These are phyloP conservation scores for Bombus impatiens DNA, from an alignment of 1,140 invertebrate species.

Conservation along the genomic window DNA sequence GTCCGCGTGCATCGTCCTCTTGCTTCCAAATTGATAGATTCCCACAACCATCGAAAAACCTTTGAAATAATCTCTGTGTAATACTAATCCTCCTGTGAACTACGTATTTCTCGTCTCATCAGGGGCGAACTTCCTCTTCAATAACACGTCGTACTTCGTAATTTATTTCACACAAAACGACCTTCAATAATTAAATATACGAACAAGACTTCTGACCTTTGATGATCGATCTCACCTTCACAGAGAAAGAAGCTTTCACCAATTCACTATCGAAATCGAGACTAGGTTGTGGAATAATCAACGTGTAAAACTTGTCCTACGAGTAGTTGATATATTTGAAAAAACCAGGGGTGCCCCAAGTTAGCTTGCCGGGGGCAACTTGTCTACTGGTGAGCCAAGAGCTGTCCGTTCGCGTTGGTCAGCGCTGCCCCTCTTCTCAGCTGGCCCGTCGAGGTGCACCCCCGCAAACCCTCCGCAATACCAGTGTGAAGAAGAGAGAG, in stretches of 20 bases:
- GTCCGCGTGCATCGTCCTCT: conserved; percentile 74
- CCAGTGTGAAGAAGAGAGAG: neutral
- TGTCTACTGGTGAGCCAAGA: conserved; percentile 76
- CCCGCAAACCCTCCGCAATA: conserved; percentile 58
- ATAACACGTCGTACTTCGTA: neutral
- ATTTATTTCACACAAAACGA: neutral
- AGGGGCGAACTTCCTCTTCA: too few species aligned
- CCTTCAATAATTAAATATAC: neutral
- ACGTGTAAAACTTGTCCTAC: neutral
- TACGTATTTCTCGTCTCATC: too few species aligned
- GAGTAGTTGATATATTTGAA: neutral
- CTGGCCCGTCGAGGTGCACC: conserved; percentile 67
- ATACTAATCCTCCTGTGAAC: too few species aligned
- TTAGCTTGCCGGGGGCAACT: conserved; percentile 76
- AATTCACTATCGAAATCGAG: neutral
- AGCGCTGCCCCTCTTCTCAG: conserved; percentile 75
- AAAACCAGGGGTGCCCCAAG: conserved; percentile 49
- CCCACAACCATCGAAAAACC: conserved; percentile 72
- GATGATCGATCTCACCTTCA: too few species aligned
- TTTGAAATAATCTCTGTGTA: neutral
- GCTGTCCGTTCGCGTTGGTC: conserved; percentile 76
- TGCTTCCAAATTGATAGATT: conserved; percentile 69
- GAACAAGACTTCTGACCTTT: neutral
- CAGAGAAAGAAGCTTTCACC: neutral
- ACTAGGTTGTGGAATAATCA: too few species aligned